Evolutionary conservation across 2,888 invertebrate species (phyloP).

Genomic region (Lamellibrachia satsuma): DNA sequence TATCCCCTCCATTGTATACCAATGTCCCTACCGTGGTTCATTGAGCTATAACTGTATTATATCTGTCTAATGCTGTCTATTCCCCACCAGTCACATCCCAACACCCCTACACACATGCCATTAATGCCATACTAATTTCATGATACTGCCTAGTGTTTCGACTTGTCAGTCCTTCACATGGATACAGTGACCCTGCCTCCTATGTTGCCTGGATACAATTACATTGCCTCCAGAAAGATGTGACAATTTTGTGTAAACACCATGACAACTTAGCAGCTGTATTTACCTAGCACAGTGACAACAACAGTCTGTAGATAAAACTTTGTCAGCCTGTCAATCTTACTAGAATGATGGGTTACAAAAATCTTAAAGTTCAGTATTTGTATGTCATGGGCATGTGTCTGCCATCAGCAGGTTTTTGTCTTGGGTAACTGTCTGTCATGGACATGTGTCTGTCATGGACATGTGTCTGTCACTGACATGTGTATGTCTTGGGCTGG

Average conservation of each 20-base stretch:
- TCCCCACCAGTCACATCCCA: not conserved
- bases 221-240: not conserved
- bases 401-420: too few relatives aligned
- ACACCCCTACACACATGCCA: not conserved
- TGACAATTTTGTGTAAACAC: slow-evolving; percentile 13
- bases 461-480: not conserved
- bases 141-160: not conserved
- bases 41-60: too few relatives aligned
- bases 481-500: not conserved
- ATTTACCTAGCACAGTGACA: not conserved
- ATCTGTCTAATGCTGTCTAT: too few relatives aligned
- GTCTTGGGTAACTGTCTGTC: not conserved
- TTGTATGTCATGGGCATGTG: too few relatives aligned
- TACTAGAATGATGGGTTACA: not conserved
- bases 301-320: not conserved
- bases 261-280: not conserved
- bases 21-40: not conserved
- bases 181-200: not conserved
- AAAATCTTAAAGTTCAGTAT: not conserved
- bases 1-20: not conserved
- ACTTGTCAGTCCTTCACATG: not conserved
- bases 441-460: not conserved
- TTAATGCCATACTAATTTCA: too few relatives aligned
- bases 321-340: not conserved
- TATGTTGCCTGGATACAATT: not conserved